Evolutionary conservation across 2,888 invertebrate species (phyloP).

Genomic region (Melieria picta): DNA sequence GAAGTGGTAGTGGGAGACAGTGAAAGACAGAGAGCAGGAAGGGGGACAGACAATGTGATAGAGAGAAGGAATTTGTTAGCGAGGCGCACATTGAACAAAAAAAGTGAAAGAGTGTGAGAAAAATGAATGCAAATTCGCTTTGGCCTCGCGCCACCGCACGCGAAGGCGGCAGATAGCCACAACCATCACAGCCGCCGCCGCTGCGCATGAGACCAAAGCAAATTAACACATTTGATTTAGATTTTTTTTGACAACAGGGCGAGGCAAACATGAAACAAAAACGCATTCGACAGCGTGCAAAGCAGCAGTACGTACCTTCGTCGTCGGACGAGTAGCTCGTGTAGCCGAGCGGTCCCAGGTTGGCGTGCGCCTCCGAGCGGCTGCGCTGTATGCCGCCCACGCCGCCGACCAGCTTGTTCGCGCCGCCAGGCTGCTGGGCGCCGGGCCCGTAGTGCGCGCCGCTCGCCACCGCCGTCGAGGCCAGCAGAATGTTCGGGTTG

Average conservation of each 20-base stretch:
- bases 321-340: conserved; percentile 91
- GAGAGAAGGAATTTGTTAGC: conserved; percentile 13
- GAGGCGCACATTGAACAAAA: conserved; percentile 4
- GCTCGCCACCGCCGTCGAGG: conserved; percentile 57
- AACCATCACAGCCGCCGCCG: conserved; percentile 42
- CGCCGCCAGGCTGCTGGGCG: conserved; percentile 13
- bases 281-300: not conserved
- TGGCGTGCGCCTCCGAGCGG: conserved; percentile 67
- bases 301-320: conserved; percentile 77
- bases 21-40: conserved; percentile 17
- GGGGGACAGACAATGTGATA: not conserved
- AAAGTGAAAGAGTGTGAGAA: conserved; percentile 10
- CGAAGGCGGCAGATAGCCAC: conserved; percentile 16
- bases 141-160: conserved; percentile 22
- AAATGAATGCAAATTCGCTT: conserved; percentile 19
- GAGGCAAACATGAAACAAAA: conserved; percentile 2
- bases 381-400: conserved; percentile 64
- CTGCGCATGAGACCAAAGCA: conserved; percentile 32
- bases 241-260: not conserved
- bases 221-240: not conserved
- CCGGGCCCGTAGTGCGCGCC: conserved; percentile 44
- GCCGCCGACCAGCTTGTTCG: conserved; percentile 44
- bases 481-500: conserved; percentile 61
- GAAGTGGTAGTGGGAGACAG: conserved; percentile 10
- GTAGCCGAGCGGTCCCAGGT: conserved; percentile 69